A percentile compares a stretch with the other conserved stretches of the same genome.
phyloP scores from a whole-genome alignment of 2,888 invertebrate species.

The Luperina testacea region DNA sequence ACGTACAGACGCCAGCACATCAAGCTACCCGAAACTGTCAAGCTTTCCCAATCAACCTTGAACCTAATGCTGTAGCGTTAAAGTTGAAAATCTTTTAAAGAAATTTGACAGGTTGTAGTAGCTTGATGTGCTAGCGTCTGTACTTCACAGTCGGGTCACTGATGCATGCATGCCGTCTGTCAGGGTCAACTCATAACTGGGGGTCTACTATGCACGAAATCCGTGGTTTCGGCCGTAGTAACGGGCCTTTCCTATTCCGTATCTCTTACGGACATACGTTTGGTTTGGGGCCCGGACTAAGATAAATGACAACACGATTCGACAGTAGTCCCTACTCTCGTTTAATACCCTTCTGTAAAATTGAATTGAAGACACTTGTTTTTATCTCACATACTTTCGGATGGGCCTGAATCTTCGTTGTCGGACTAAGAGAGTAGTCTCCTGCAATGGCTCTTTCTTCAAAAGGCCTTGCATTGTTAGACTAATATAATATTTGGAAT shows the following conservation, averaged over 20 bases:
- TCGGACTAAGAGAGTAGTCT: not conserved
- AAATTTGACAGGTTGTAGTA: too few relatives aligned
- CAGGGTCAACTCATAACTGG: not conserved
- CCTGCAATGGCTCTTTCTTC: not conserved
- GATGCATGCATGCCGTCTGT: not conserved
- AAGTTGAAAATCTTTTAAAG: too few relatives aligned
- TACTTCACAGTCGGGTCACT: not conserved
- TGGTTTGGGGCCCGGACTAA: not conserved
- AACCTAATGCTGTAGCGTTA: too few relatives aligned
- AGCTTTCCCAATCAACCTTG: too few relatives aligned
- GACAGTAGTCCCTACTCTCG: not conserved
- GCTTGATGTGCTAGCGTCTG: too few relatives aligned
- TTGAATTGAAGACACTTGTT: not conserved
- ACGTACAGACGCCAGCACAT: not conserved
- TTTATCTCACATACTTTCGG: not conserved
- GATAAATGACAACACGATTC: not conserved
- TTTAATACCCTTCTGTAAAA: not conserved
- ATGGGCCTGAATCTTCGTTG: not conserved
- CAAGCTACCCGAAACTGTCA: too few relatives aligned
- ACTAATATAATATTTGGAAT: not conserved
- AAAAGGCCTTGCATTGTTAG: not conserved
- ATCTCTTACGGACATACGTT: not conserved
- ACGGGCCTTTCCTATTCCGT: too few relatives aligned
- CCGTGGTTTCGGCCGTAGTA: not conserved
- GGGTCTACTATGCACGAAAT: too few relatives aligned